Conservation (phyloP, 2,797 vertebrate species). For the Bradypodion pumilum region DNA sequence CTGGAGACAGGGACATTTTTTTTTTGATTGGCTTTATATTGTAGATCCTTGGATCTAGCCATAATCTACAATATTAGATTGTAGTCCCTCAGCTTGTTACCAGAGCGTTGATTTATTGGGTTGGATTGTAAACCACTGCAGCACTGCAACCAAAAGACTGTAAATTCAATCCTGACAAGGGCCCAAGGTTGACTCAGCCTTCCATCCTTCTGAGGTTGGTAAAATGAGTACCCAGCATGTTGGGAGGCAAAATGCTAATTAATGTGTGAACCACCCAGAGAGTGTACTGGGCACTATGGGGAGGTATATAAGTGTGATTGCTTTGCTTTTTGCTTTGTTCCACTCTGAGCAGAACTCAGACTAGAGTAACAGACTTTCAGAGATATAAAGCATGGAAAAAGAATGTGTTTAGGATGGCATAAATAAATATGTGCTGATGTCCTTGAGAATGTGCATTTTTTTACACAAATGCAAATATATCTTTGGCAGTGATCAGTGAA, state of each 20-base stretch:
- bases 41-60: neutral
- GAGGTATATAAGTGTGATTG: neutral
- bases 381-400: neutral
- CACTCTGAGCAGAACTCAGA: neutral
- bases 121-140: neutral
- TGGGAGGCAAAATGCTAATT: too few relatives aligned
- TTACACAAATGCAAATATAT: neutral
- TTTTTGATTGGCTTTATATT: neutral
- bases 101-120: neutral
- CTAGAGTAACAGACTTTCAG: neutral
- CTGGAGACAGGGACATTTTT: neutral
- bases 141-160: too few relatives aligned
- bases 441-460: neutral
- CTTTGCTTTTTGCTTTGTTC: too few relatives aligned
- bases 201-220: too few relatives aligned
- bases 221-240: too few relatives aligned
- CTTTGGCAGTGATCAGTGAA: neutral
- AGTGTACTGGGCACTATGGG: too few relatives aligned
- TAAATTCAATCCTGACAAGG: too few relatives aligned
- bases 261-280: too few relatives aligned
- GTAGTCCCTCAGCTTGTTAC: too few relatives aligned
- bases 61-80: too few relatives aligned
- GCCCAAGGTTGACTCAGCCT: too few relatives aligned
- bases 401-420: neutral
- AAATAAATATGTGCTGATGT: neutral